These are phyloP conservation scores for Herminia tarsipennalis DNA, from an alignment of 2,888 invertebrate species.

Conservation along the genomic window DNA sequence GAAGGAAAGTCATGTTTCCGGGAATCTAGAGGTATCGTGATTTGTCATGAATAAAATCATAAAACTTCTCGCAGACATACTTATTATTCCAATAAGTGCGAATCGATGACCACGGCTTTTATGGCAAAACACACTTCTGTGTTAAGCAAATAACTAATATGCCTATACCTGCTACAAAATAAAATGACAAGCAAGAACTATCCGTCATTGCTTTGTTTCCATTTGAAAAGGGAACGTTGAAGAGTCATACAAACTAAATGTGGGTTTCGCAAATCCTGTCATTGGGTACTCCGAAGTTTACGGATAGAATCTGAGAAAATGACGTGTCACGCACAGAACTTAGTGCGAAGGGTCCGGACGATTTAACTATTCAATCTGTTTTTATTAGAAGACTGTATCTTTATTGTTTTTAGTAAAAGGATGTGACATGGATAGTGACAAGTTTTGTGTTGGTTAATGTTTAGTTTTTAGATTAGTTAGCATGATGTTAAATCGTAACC, in stretches of 20 bases:
- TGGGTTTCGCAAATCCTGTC: conserved; percentile 67
- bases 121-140: too few species aligned
- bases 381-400: conserved; percentile 35
- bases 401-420: conserved; percentile 10
- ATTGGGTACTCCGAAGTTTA: conserved; percentile 68
- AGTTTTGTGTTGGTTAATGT: background rate
- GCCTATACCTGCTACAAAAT: too few species aligned
- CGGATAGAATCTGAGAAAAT: conserved; percentile 50
- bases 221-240: conserved; percentile 70
- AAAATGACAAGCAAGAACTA: conserved; percentile 7
- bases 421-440: conserved; percentile 2
- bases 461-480: background rate
- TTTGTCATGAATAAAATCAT: too few species aligned
- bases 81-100: too few species aligned
- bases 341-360: conserved; percentile 15
- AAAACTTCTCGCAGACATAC: too few species aligned
- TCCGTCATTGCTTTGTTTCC: conserved; percentile 65
- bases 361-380: conserved; percentile 41
- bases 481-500: background rate
- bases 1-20: too few species aligned
- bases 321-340: conserved; percentile 44
- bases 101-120: too few species aligned
- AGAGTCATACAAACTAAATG: conserved; percentile 69
- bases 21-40: too few species aligned
- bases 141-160: too few species aligned